Conservation (phyloP, 2,797 vertebrate species). For the Ctenopoma kingsleyae region DNA sequence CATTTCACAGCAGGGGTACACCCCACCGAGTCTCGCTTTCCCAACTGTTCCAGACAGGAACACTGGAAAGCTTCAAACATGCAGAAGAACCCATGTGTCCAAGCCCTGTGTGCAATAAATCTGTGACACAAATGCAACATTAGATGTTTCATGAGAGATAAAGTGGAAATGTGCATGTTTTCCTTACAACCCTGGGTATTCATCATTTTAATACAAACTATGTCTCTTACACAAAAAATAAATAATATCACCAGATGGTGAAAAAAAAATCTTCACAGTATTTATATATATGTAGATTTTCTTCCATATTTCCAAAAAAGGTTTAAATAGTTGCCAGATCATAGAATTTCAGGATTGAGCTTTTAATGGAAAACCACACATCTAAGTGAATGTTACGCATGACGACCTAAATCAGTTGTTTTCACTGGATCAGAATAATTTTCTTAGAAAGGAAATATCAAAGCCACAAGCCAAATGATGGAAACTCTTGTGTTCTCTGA, state of each 20-base stretch:
- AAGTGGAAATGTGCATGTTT: neutral
- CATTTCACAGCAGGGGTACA: conserved; percentile 52
- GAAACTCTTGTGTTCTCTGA: too few species aligned
- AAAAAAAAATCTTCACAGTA: neutral
- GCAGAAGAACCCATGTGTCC: conserved; percentile 3
- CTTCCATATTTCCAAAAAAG: too few species aligned
- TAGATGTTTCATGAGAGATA: conserved; percentile 1
- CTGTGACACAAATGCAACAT: neutral
- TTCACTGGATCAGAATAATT: too few species aligned
- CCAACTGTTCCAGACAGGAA: conserved; percentile 49
- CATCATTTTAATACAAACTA: neutral
- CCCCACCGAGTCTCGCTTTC: conserved; percentile 36
- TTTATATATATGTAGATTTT: neutral
- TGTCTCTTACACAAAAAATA: neutral
- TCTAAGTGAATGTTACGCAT: too few species aligned
- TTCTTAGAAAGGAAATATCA: too few species aligned
- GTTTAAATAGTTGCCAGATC: neutral
- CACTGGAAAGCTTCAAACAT: conserved; percentile 19
- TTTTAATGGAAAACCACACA: too few species aligned
- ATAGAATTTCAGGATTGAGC: too few species aligned
- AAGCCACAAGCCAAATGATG: too few species aligned
- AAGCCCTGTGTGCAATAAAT: conserved; percentile 4
- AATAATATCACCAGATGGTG: neutral
- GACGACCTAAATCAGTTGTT: too few species aligned
- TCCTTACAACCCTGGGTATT: neutral